These are phyloP conservation scores for Drosophila rubida DNA, from an alignment of 2,888 invertebrate species.

Conservation along the genomic window DNA sequence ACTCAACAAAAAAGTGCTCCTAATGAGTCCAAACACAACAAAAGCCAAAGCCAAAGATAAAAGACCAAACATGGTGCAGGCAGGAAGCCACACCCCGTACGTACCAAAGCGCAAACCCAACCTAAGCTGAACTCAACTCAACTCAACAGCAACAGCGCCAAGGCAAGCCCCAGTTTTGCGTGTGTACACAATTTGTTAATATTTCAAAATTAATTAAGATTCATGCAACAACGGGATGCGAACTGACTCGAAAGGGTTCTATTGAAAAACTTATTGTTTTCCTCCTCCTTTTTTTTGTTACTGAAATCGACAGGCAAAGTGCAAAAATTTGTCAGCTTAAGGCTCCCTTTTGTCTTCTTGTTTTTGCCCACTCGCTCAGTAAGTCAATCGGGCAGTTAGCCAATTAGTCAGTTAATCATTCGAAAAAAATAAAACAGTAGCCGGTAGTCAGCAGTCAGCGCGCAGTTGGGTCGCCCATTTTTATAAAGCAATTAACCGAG, in stretches of 20 bases:
- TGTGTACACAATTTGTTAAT: conserved; percentile 37
- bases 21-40: conserved; percentile 35
- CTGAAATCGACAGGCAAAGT: conserved; percentile 36
- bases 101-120: conserved; percentile 14
- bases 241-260: conserved; percentile 18
- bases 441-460: conserved; percentile 24
- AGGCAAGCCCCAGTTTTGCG: conserved; percentile 11
- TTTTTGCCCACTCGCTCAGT: conserved; percentile 13
- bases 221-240: conserved; percentile 32
- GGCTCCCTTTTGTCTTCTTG: neutral
- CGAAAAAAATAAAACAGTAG: conserved; percentile 45
- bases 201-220: conserved; percentile 73
- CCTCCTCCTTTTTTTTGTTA: neutral
- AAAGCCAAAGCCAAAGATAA: conserved; percentile 2
- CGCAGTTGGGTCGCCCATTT: conserved; percentile 51
- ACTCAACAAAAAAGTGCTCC: conserved; percentile 16
- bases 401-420: conserved; percentile 38
- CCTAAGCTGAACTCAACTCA: conserved; percentile 4
- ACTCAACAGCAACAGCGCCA: conserved; percentile 6
- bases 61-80: conserved; percentile 13
- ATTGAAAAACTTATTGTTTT: conserved; percentile 34
- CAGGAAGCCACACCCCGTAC: conserved; percentile 72
- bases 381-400: conserved; percentile 29
- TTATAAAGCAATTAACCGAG: conserved; percentile 69
- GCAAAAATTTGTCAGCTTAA: conserved; percentile 50